Evolutionary conservation across 2,888 invertebrate species (phyloP).

Genomic region (Coenonympha arcania): DNA sequence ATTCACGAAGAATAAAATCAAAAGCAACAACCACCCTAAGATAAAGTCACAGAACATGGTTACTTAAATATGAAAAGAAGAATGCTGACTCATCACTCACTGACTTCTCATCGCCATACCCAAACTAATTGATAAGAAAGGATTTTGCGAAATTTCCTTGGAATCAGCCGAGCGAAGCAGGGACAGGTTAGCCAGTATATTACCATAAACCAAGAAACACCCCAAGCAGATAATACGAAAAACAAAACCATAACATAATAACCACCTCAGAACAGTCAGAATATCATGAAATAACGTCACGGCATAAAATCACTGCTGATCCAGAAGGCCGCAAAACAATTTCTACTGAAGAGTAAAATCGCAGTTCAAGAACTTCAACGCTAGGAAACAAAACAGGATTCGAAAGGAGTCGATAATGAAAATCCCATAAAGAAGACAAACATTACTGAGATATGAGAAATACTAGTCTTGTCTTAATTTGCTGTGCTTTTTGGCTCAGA

Average conservation of each 20-base stretch:
- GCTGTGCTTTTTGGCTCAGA: constrained; percentile 50
- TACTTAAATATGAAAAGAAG: too few species aligned
- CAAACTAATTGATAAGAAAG: too few species aligned
- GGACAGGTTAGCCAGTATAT: too few species aligned
- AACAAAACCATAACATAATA: background rate
- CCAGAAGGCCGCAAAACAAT: background rate
- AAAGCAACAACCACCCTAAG: background rate
- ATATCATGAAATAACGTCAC: background rate
- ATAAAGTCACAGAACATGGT: too few species aligned
- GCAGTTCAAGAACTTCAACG: too few species aligned
- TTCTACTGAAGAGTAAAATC: too few species aligned
- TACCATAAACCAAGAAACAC: background rate
- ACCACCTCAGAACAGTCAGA: background rate
- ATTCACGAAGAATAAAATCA: background rate
- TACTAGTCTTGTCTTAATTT: constrained; percentile 39
- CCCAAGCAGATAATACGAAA: background rate
- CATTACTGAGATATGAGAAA: background rate
- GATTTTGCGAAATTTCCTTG: too few species aligned
- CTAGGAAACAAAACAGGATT: too few species aligned
- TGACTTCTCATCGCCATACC: too few species aligned
- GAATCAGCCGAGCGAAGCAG: too few species aligned
- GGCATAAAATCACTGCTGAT: background rate
- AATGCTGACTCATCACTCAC: too few species aligned
- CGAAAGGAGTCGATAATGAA: background rate
- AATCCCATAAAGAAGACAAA: background rate